A percentile compares a stretch with the other conserved stretches of the same genome.
Conservation (phyloP, 1,140 invertebrate genomes). For the Anastatus disparis region DNA sequence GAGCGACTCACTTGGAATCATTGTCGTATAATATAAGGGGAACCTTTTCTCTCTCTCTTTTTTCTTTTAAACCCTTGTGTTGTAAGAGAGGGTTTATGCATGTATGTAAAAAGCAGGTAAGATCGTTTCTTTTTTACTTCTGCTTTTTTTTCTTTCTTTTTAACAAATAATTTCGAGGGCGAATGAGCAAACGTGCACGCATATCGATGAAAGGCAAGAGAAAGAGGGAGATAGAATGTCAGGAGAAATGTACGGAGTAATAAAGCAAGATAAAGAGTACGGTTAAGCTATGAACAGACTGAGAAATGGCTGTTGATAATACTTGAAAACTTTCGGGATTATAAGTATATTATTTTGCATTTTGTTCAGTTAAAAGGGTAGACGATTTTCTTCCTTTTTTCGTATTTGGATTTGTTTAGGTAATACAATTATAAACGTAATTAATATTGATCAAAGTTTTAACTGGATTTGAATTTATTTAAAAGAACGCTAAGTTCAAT, state of each 20-base stretch:
- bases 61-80: neutral
- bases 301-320: slow-evolving; percentile 33
- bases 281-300: slow-evolving; percentile 17
- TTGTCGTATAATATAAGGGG: slow-evolving; percentile 17
- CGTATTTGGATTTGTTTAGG: too few species aligned
- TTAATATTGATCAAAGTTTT: too few species aligned
- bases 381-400: too few species aligned
- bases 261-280: slow-evolving; percentile 18
- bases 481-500: too few species aligned
- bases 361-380: neutral
- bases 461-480: too few species aligned
- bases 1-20: slow-evolving; percentile 22
- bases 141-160: too few species aligned
- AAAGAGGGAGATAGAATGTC: too few species aligned
- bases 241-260: too few species aligned
- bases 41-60: neutral
- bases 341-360: neutral
- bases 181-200: neutral
- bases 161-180: slow-evolving; percentile 28
- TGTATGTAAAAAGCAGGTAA: slow-evolving; percentile 23
- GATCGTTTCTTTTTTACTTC: slow-evolving; percentile 30
- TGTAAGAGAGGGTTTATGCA: neutral
- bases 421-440: too few species aligned
- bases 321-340: slow-evolving; percentile 1
- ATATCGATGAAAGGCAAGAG: neutral